Conservation (phyloP, 2,797 vertebrate species). For the Parauchenoglanis ngamensis region DNA sequence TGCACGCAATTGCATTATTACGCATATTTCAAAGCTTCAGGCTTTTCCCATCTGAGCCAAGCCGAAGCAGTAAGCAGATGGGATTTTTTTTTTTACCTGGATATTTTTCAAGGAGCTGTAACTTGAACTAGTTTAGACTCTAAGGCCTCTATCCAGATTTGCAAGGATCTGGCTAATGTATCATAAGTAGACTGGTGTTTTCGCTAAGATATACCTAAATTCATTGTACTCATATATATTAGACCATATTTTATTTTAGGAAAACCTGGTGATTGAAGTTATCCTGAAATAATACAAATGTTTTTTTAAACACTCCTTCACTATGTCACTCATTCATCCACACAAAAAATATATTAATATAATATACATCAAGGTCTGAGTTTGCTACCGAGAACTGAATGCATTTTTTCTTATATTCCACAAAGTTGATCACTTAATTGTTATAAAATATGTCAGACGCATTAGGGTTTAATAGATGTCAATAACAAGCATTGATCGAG, state of each 20-base stretch:
- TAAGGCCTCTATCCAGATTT: conserved; percentile 5
- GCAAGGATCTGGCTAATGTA: conserved; percentile 13
- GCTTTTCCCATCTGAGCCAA: not conserved
- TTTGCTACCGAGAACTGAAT: not conserved
- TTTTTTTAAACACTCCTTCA: not conserved
- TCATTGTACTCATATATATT: not conserved
- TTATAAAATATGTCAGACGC: not conserved
- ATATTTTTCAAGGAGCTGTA: conserved; percentile 47
- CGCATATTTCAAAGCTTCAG: conserved; percentile 20
- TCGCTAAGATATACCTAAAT: not conserved
- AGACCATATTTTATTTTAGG: not conserved
- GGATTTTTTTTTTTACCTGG: conserved; percentile 26
- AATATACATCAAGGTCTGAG: not conserved
- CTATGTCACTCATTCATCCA: not conserved
- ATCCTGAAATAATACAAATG: not conserved
- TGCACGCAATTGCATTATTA: not conserved
- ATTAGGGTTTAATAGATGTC: not conserved
- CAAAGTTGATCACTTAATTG: not conserved
- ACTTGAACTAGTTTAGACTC: conserved; percentile 22
- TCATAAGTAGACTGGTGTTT: not conserved
- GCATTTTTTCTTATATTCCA: not conserved
- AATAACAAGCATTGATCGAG: not conserved
- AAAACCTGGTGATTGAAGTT: not conserved
- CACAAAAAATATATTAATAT: not conserved
- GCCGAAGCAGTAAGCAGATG: conserved; percentile 31